These are phyloP conservation scores for Marcusenius ussheri DNA, from an alignment of 2,113 vertebrate genomes.

Conservation along the genomic window DNA sequence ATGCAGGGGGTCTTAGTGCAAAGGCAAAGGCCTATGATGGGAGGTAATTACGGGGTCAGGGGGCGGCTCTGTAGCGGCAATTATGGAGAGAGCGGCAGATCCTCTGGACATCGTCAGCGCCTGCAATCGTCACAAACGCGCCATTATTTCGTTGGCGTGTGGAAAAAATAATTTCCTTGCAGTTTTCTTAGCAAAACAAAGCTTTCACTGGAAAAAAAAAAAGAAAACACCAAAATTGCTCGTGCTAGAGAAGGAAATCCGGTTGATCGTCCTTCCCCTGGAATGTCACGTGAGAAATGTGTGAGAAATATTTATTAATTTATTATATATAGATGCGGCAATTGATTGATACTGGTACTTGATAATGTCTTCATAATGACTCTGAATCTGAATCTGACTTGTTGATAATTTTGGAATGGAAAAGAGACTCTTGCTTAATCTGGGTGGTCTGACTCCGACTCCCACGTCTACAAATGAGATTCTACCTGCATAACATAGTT, in stretches of 20 bases:
- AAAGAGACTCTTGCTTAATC: not conserved
- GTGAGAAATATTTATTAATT: not conserved
- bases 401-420: not conserved
- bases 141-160: not conserved
- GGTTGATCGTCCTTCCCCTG: not conserved
- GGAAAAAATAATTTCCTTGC: not conserved
- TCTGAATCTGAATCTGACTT: not conserved
- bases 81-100: slow-evolving; percentile 5
- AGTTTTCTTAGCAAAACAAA: not conserved
- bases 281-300: not conserved
- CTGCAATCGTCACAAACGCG: not conserved
- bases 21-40: slow-evolving; percentile 19
- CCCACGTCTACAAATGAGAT: not conserved
- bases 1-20: slow-evolving; percentile 15
- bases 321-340: not conserved
- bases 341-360: not conserved
- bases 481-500: not conserved
- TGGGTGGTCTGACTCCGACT: not conserved
- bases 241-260: no score
- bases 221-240: not conserved
- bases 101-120: not conserved
- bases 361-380: no score
- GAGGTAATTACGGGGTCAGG: slow-evolving; percentile 17
- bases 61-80: slow-evolving; percentile 16
- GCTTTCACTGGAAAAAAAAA: not conserved